phyloP scores from a whole-genome alignment of 2,797 vertebrate species.

The Pseudotriccus pelzelni region DNA sequence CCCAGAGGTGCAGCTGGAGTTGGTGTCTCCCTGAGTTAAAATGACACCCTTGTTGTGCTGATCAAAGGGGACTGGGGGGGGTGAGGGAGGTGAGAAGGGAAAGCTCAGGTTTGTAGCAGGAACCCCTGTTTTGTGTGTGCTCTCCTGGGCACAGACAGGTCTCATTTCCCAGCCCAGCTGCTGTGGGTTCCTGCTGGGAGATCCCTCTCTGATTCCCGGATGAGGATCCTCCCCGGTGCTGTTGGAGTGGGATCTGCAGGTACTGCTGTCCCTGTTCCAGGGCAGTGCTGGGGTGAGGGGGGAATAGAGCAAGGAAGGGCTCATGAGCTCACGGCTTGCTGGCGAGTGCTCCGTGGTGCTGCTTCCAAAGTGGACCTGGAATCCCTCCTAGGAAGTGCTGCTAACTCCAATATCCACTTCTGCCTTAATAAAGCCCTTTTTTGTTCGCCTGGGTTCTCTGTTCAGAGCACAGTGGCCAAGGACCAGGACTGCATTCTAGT shows the following conservation, averaged over 20 bases:
- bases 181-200: neutral
- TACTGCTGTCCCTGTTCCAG: neutral
- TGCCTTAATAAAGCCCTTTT: neutral
- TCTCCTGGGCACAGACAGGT: neutral
- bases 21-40: neutral
- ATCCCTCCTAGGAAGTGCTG: neutral
- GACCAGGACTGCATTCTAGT: neutral
- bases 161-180: neutral
- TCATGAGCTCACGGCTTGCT: neutral
- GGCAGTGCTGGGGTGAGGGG: neutral
- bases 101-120: neutral
- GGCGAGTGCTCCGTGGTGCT: neutral
- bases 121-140: neutral
- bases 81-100: neutral
- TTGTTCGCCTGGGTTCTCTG: neutral
- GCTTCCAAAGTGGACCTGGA: neutral
- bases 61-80: neutral
- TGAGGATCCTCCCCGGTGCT: neutral
- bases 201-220: neutral
- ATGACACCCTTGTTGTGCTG: neutral
- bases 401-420: neutral
- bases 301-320: neutral
- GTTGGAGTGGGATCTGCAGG: neutral
- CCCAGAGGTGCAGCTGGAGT: neutral
- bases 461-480: neutral